Evolutionary conservation across 2,797 vertebrate species (phyloP), one percentile per base, ranked within the genome.

Genomic region (Coregonus ussuriensis): DNA sequence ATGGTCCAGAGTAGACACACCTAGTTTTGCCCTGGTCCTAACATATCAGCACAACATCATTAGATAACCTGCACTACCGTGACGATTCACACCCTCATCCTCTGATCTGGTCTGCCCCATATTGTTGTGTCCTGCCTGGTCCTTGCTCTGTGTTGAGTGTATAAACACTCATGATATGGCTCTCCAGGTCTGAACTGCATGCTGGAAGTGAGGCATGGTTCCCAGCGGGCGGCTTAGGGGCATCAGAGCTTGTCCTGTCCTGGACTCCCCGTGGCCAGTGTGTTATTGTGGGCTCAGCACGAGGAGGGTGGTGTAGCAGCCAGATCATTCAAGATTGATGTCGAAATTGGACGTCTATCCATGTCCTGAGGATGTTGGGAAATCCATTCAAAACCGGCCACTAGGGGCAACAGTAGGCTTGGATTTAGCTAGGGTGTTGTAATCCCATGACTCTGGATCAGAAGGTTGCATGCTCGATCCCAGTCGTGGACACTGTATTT

Each of bases 21-120:
- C 41, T 47, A 47, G 41, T 47, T 47, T 47, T 47, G 41, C 41
- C 7, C 7, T 47, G 41, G 7, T 47, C 41, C 9, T 47, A 9
- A 9, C 41, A 47, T 47, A 7, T 47, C 41, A 11, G 41, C 41
- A 59, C 86, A 83, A 77, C 82, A 81, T 71, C 80, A 85, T 90
- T 88, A 84, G 81, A 76, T 85, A 76, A 81, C 79, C 82, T 6
- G n/a, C 84, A 82, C 83, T 75, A 77, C 88, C 4, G 1, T 16
- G 54, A 18, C 1, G 54, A 59, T 47, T 47, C 85, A 84, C 86
- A 88, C 85, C 86, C 75, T 88, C 77, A 52, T 69, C 73, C 71
- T 80, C 70, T 82, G 72, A 83, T 83, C 77, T 87, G 1, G 5
- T 47, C 11, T 47, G 9, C 9, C 41, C 9, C 41, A 47, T 13